phyloP scores from a whole-genome alignment of 2,888 invertebrate species.

The Ormyrus thymus region DNA sequence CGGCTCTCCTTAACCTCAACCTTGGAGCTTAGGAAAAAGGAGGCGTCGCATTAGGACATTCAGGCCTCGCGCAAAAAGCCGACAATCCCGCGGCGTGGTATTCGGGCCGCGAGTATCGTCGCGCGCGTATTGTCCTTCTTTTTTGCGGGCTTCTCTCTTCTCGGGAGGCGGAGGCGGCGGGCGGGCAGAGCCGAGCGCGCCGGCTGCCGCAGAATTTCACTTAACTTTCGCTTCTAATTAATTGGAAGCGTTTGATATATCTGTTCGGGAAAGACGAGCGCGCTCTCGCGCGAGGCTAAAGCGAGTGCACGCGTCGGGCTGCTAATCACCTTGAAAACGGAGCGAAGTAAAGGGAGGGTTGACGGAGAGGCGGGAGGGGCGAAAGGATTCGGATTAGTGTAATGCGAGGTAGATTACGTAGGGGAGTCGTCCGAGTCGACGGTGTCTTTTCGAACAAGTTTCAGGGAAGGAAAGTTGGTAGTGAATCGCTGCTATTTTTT shows the following conservation, averaged over 20 bases:
- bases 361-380: conserved; percentile 19
- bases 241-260: conserved; percentile 58
- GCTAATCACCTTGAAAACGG: conserved; percentile 47
- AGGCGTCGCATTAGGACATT: conserved; percentile 39
- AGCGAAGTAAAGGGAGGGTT: conserved; percentile 21
- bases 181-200: conserved; percentile 8
- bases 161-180: not conserved
- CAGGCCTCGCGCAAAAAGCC: conserved; percentile 44
- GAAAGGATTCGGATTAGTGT: conserved; percentile 43
- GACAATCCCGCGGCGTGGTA: conserved; percentile 39
- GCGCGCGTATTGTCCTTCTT: not conserved
- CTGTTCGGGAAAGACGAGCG: conserved; percentile 20
- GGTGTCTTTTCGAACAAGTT: too few species aligned
- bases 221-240: conserved; percentile 66
- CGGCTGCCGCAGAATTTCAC: conserved; percentile 60
- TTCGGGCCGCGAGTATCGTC: conserved; percentile 27
- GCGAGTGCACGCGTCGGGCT: not conserved
- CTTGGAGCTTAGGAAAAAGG: conserved; percentile 22
- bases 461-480: too few species aligned
- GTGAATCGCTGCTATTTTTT: too few species aligned
- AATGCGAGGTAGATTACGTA: not conserved
- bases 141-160: not conserved
- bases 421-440: too few species aligned
- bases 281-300: not conserved
- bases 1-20: conserved; percentile 20